Conservation (phyloP, 2,797 vertebrate genomes). For the Argyrosomus regius region DNA sequence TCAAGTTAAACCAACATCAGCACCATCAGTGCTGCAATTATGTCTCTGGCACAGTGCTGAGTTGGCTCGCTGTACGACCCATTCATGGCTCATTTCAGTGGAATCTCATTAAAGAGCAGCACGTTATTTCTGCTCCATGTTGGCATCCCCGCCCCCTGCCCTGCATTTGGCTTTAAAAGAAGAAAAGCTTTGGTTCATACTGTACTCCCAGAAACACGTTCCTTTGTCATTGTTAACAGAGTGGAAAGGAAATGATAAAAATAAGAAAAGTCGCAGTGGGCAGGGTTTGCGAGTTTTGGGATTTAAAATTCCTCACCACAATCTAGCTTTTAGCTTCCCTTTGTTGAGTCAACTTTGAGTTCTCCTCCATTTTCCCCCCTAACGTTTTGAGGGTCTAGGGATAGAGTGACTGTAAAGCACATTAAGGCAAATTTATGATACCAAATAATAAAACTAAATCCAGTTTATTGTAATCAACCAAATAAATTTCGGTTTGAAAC, state of each 20-base stretch:
- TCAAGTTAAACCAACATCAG: neutral
- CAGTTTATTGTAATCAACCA: too few species aligned
- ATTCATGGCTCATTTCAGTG: conserved; percentile 63
- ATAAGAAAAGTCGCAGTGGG: neutral
- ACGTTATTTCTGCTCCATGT: conserved; percentile 54
- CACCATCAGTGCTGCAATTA: neutral
- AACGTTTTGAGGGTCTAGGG: too few species aligned
- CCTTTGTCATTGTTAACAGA: conserved; percentile 23
- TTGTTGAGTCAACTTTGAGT: neutral
- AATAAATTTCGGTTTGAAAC: neutral
- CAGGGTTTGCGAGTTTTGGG: neutral
- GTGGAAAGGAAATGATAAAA: conserved; percentile 7
- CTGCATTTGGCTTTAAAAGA: conserved; percentile 33
- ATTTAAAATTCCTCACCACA: neutral
- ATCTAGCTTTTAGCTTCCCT: neutral
- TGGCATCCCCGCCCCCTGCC: conserved; percentile 30
- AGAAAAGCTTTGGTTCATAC: conserved; percentile 23
- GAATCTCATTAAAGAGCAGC: conserved; percentile 60
- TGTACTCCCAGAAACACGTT: conserved; percentile 13
- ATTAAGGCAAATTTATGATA: too few species aligned
- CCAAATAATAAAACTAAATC: neutral
- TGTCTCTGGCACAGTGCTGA: conserved; percentile 21
- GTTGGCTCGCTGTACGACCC: conserved; percentile 28
- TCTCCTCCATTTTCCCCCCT: neutral
- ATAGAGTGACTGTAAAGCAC: too few species aligned